phyloP scores from a whole-genome alignment of 2,113 vertebrate genomes.

The Alethe diademata region DNA sequence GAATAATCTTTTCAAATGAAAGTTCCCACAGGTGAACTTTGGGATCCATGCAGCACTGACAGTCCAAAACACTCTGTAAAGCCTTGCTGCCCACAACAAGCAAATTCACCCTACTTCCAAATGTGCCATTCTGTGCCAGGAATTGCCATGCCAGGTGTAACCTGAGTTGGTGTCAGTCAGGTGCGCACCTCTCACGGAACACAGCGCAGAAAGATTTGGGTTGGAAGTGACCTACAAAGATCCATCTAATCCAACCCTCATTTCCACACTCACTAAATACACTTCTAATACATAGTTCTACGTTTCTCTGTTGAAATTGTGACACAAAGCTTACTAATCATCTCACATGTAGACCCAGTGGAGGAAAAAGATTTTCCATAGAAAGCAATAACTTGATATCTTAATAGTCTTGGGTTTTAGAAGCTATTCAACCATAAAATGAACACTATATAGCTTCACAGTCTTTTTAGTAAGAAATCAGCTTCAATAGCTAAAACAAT shows the following conservation, averaged over 20 bases:
- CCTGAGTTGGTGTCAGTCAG: neutral
- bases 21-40: neutral
- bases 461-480: neutral
- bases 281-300: neutral
- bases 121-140: neutral
- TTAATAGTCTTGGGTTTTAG: neutral
- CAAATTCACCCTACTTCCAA: neutral
- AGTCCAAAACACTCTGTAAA: rapidly evolving
- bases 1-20: neutral
- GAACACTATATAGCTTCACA: neutral
- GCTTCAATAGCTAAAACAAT: neutral
- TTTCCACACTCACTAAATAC: neutral
- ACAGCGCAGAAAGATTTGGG: neutral
- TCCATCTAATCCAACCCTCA: neutral
- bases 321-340: neutral
- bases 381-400: neutral
- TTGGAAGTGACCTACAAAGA: neutral
- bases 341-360: neutral
- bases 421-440: neutral
- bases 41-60: neutral
- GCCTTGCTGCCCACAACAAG: neutral
- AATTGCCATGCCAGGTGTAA: neutral
- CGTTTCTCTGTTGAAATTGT: neutral
- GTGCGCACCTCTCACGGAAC: rapidly evolving
- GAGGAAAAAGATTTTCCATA: neutral